phyloP scores from a whole-genome alignment of 2,888 invertebrate species.

The Dryocosmus kuriphilus region DNA sequence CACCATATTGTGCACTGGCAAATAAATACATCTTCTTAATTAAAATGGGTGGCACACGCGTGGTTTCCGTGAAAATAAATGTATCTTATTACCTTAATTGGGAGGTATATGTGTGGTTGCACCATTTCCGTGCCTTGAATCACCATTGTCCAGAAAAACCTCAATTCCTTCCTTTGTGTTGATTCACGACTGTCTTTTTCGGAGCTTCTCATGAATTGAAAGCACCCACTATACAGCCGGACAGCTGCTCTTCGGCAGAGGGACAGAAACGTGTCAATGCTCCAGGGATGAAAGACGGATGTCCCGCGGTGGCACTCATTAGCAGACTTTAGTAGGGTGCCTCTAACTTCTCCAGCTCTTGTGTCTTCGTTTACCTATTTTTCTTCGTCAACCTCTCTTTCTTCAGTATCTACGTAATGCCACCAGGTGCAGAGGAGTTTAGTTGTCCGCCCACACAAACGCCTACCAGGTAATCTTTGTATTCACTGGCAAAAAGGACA shows the following conservation, averaged over 20 bases:
- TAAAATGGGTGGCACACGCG: background rate
- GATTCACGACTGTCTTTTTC: constrained; percentile 24
- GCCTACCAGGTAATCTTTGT: constrained; percentile 64
- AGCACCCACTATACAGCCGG: constrained; percentile 29
- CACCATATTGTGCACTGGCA: background rate
- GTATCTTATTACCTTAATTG: constrained; percentile 28
- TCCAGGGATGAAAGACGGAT: constrained; percentile 65
- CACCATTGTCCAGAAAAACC: constrained; percentile 30
- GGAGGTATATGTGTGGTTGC: constrained; percentile 2
- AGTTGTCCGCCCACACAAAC: constrained; percentile 62
- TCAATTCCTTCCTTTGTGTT: constrained; percentile 18
- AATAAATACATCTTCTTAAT: background rate
- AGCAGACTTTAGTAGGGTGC: constrained; percentile 64
- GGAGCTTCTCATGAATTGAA: constrained; percentile 28
- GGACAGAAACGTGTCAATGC: constrained; percentile 64
- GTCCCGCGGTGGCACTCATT: constrained; percentile 68
- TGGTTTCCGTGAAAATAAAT: background rate
- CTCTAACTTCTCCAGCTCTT: constrained; percentile 44
- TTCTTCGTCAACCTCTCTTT: constrained; percentile 24
- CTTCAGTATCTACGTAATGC: constrained; percentile 59
- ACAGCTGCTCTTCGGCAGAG: constrained; percentile 31
- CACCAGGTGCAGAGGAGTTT: constrained; percentile 60
- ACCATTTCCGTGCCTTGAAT: background rate
- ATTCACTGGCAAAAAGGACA: constrained; percentile 63
- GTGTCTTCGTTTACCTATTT: constrained; percentile 41